phyloP scores from a whole-genome alignment of 2,888 invertebrate genomes.

The Smittia aterrima region DNA sequence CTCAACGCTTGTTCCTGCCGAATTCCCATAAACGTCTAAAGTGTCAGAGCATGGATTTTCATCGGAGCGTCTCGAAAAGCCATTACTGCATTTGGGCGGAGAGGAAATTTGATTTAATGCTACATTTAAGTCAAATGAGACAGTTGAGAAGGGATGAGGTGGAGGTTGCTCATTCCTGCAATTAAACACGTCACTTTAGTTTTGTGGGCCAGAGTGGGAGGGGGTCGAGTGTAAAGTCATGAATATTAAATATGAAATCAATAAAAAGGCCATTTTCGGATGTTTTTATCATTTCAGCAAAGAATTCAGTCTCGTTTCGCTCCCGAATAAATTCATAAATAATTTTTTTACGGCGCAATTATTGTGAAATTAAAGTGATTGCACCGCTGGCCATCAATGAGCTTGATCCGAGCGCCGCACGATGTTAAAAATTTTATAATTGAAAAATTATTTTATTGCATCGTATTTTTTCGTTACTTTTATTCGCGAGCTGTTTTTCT shows the following conservation, averaged over 20 bases:
- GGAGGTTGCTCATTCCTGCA: background rate
- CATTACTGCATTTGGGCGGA: background rate
- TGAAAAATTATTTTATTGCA: constrained; percentile 39
- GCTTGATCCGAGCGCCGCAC: background rate
- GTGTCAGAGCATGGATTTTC: constrained; percentile 30
- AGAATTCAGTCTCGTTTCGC: background rate
- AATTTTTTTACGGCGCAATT: constrained; percentile 30
- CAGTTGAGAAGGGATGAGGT: background rate
- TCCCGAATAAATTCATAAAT: constrained; percentile 11
- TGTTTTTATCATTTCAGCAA: constrained; percentile 6
- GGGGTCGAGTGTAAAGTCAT: constrained; percentile 12
- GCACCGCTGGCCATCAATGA: constrained; percentile 17
- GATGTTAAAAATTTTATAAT: constrained; percentile 24
- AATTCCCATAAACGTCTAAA: constrained; percentile 36
- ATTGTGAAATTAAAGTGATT: constrained; percentile 37
- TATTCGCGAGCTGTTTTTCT: background rate
- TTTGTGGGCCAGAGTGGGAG: background rate
- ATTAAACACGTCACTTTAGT: constrained; percentile 6
- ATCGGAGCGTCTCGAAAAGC: background rate
- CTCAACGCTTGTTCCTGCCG: background rate
- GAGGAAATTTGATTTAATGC: constrained; percentile 28
- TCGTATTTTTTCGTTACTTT: constrained; percentile 35
- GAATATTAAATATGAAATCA: constrained; percentile 30
- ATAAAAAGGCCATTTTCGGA: background rate
- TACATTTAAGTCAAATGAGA: background rate